These are phyloP conservation scores for Hafferia zeledoni DNA, from an alignment of 2,797 vertebrate species.

Conservation along the genomic window DNA sequence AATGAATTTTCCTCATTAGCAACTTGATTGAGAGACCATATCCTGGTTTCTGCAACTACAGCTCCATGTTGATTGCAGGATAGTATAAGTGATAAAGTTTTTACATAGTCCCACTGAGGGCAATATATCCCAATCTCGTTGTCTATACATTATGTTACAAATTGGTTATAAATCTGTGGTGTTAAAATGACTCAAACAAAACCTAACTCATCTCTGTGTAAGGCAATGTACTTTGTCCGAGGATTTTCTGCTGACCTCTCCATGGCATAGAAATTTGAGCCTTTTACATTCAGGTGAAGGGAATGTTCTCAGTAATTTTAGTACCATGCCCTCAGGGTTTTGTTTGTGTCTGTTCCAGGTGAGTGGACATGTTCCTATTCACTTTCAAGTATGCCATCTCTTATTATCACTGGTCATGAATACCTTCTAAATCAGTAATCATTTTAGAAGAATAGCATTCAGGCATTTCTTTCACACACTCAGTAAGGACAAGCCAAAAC, in stretches of 20 bases:
- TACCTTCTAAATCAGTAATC: neutral
- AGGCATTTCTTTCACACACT: neutral
- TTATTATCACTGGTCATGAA: neutral
- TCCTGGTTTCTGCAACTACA: neutral
- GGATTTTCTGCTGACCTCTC: neutral
- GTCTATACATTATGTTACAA: neutral
- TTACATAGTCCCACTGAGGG: neutral
- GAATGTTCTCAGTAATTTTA: neutral
- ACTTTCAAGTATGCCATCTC: neutral
- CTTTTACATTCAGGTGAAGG: neutral
- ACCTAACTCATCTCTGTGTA: neutral
- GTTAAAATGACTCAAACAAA: neutral
- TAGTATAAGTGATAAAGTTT: neutral
- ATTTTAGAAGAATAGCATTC: neutral
- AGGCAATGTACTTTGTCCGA: neutral
- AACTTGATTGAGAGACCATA: neutral
- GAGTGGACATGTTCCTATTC: neutral
- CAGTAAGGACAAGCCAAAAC: neutral
- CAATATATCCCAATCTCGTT: neutral
- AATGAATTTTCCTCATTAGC: neutral
- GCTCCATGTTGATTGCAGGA: neutral
- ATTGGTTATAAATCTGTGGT: neutral
- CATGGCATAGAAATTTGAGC: neutral
- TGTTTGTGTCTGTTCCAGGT: neutral
- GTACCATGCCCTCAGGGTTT: rapidly evolving